Base-by-base conservation (phyloP, 2,113 vertebrate genomes). In the Hemichromis elongatus region DNA sequence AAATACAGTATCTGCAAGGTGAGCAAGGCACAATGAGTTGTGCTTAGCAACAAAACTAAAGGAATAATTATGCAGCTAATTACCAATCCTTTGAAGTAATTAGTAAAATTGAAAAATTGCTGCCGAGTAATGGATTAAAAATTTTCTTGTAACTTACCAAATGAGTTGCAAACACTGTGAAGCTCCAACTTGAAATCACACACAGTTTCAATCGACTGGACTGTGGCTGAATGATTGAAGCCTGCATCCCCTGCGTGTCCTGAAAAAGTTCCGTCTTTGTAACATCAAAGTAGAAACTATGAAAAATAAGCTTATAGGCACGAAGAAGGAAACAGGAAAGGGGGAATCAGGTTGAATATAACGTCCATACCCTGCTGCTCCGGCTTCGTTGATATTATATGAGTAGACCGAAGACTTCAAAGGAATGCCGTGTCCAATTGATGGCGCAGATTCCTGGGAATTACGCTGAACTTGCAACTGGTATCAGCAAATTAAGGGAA, bases 251-350 rank as follows among this genome's bases (percentile, higher is more conserved):
- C 59, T 9, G 4, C 82, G 77, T 78, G 83, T 90, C 77, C 85
- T 83, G 50, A 78, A 83, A 88, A 68, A 84, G 21, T 81, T 83
- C 45, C 82, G 50, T 83, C 77, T 82, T 52, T 90, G 53, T 78
- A 84, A 86, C 90, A 89, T 90, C 86, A 94, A 92, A 90, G 89
- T 47, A 63, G 40, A 84, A 91, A 88, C 78, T 82, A 82, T 87
- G 82, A 79, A 86, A 90, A 90, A 90, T 80, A 81, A 80, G 87
- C 78, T 86, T 79, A 87, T 37, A 42, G 50, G 56, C 33, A 84
- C 1, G 9, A 55, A 80, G 80, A 80, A 79, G 26, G 28, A 84
- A 85, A 85, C 16, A 66, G 70, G 81, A 77, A 4, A 50, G 79
- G 81, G 81, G 84, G 77, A 88, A 81, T 83, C 77, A 66, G 83